A percentile compares a stretch with the other conserved stretches of the same genome.
These are phyloP conservation scores for Lophius piscatorius DNA, from an alignment of 2,113 vertebrate species.

Conservation along the genomic window DNA sequence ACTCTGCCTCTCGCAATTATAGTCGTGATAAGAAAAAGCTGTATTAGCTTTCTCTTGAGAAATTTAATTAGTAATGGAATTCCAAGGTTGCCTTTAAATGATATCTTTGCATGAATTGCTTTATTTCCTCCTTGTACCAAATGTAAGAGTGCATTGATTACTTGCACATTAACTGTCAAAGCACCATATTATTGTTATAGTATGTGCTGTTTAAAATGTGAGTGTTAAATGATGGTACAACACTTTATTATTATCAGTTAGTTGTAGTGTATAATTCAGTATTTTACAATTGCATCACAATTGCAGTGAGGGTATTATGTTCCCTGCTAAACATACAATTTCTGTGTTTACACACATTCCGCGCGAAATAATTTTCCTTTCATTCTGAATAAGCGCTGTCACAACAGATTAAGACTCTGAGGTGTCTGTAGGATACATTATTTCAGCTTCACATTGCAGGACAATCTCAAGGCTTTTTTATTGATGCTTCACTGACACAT, in stretches of 20 bases:
- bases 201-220: background rate
- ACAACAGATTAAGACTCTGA: conserved; percentile 17
- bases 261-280: too few relatives aligned
- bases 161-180: background rate
- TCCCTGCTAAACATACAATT: conserved; percentile 1
- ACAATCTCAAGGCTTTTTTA: conserved; percentile 4
- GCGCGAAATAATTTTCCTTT: conserved; percentile 8
- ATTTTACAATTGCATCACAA: too few relatives aligned
- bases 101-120: conserved; percentile 1
- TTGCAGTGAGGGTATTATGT: background rate
- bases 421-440: conserved; percentile 25
- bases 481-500: conserved; percentile 17
- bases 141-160: conserved; percentile 8
- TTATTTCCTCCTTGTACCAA: conserved; percentile 11
- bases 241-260: too few relatives aligned
- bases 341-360: conserved; percentile 2
- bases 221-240: conserved; percentile 1
- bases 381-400: conserved; percentile 14
- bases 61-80: conserved; percentile 29
- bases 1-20: conserved; percentile 23
- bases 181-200: background rate
- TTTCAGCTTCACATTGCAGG: conserved; percentile 22
- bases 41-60: conserved; percentile 16
- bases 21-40: conserved; percentile 14
- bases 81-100: conserved; percentile 17